These are phyloP conservation scores for Istiophorus platypterus DNA, from an alignment of 2,113 vertebrate species.

Conservation along the genomic window DNA sequence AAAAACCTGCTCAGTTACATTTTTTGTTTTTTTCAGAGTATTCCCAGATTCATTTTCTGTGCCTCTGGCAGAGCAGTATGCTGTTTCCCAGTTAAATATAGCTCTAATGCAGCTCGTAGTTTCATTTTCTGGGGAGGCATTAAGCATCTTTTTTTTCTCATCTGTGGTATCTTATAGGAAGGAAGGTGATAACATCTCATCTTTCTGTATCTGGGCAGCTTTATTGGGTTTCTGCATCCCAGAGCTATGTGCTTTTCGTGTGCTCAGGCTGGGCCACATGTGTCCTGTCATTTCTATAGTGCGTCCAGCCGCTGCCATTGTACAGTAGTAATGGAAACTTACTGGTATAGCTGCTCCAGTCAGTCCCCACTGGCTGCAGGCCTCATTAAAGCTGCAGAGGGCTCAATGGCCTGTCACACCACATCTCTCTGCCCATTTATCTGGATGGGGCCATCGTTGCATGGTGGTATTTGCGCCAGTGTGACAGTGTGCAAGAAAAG, in stretches of 20 bases:
- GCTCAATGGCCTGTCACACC: slow-evolving; percentile 60
- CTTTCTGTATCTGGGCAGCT: slow-evolving; percentile 7
- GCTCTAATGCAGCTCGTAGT: slow-evolving; percentile 33
- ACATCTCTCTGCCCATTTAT: slow-evolving; percentile 71
- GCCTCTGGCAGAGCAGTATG: background rate
- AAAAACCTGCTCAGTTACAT: too few relatives aligned
- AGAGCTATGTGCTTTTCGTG: slow-evolving; percentile 14
- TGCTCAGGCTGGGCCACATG: slow-evolving; percentile 7
- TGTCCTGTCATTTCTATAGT: slow-evolving; percentile 44
- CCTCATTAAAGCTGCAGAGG: slow-evolving; percentile 63
- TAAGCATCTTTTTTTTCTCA: slow-evolving; percentile 10
- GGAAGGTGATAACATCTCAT: slow-evolving; percentile 14
- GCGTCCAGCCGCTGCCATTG: slow-evolving; percentile 21
- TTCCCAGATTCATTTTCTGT: background rate
- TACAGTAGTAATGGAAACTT: slow-evolving; percentile 68
- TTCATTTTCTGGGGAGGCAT: slow-evolving; percentile 16
- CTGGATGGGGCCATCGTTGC: slow-evolving; percentile 55
- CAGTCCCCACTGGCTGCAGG: slow-evolving; percentile 63
- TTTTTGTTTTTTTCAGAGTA: background rate
- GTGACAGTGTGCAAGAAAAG: slow-evolving; percentile 28
- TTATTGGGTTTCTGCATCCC: slow-evolving; percentile 19
- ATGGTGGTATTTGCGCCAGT: slow-evolving; percentile 15
- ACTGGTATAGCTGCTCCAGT: slow-evolving; percentile 44
- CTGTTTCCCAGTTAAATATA: slow-evolving; percentile 25
- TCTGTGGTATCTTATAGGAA: background rate